Evolutionary conservation across 1,140 invertebrate species (phyloP).

Genomic region (Drosophila elegans): DNA sequence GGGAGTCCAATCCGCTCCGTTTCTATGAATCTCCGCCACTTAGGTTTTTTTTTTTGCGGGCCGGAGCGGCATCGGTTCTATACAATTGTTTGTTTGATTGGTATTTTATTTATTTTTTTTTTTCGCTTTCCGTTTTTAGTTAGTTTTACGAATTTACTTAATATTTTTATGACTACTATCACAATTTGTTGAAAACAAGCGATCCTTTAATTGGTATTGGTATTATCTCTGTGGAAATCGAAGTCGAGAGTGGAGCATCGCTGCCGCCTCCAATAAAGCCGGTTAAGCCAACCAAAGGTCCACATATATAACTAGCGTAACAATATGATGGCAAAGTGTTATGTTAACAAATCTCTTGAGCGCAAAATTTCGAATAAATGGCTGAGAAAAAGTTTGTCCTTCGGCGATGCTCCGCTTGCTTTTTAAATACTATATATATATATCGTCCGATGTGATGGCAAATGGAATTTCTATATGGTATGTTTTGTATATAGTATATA

Average conservation of each 20-base stretch:
- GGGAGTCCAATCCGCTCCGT: conserved; percentile 10
- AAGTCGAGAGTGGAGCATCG: conserved; percentile 62
- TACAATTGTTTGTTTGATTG: conserved; percentile 44
- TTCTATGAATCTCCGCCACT: conserved; percentile 16
- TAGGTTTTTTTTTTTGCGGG: conserved; percentile 1
- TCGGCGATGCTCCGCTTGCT: conserved; percentile 64
- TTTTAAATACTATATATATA: conserved; percentile 47
- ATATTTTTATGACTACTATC: conserved; percentile 84
- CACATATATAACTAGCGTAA: conserved; percentile 53
- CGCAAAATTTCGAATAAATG: conserved; percentile 51
- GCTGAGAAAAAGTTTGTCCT: conserved; percentile 39
- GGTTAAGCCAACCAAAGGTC: conserved; percentile 45
- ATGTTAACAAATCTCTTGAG: conserved; percentile 45
- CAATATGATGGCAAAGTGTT: conserved; percentile 46
- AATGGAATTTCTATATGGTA: conserved; percentile 59
- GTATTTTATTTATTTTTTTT: neutral
- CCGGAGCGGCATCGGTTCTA: conserved; percentile 29
- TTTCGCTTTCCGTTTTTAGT: conserved; percentile 50
- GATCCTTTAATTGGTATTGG: conserved; percentile 57
- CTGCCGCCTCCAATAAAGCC: conserved; percentile 32
- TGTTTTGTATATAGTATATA: conserved; percentile 55
- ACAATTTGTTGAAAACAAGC: conserved; percentile 82
- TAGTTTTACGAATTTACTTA: conserved; percentile 76
- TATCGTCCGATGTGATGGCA: conserved; percentile 48
- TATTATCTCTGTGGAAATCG: conserved; percentile 39